Percentiles rank a stretch among this genome's conserved stretches.
Evolutionary conservation across 2,888 invertebrate genomes (phyloP).

Genomic region (Rhynchonema sp.): DNA sequence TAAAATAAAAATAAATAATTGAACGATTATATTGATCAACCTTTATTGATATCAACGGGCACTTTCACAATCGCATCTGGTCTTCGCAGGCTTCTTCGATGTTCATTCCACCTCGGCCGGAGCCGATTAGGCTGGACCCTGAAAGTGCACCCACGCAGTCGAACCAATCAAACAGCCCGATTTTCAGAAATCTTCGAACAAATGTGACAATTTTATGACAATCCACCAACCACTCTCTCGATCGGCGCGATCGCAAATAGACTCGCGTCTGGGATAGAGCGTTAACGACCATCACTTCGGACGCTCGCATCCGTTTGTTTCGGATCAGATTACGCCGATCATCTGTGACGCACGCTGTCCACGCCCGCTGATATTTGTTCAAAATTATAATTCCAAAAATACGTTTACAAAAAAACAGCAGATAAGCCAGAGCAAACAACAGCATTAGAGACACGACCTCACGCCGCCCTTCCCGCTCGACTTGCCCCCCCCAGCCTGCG

Average conservation of each 20-base stretch:
- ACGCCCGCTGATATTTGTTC: constrained; percentile 33
- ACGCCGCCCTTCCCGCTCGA: constrained; percentile 96
- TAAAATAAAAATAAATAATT: background rate
- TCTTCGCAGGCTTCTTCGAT: constrained; percentile 87
- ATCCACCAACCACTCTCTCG: constrained; percentile 56
- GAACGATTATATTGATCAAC: background rate
- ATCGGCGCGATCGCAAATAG: constrained; percentile 90
- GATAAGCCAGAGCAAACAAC: background rate
- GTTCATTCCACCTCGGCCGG: constrained; percentile 87
- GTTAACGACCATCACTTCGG: constrained; percentile 68
- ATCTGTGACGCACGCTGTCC: constrained; percentile 50
- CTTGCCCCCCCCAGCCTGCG: constrained; percentile 70
- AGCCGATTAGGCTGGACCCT: constrained; percentile 68
- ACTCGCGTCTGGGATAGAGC: constrained; percentile 86
- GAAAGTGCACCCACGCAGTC: background rate
- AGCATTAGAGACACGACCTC: constrained; percentile 64
- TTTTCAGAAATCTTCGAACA: background rate
- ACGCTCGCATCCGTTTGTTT: constrained; percentile 55
- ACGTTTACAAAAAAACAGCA: background rate
- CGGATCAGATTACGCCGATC: constrained; percentile 75
- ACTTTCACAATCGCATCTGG: constrained; percentile 65
- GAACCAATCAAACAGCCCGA: background rate
- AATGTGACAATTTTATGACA: background rate
- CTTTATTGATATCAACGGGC: constrained; percentile 15
- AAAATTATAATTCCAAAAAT: too few relatives aligned